Base-by-base conservation (phyloP, 2,888 invertebrate species). In the Cyrtodaria siliqua region DNA sequence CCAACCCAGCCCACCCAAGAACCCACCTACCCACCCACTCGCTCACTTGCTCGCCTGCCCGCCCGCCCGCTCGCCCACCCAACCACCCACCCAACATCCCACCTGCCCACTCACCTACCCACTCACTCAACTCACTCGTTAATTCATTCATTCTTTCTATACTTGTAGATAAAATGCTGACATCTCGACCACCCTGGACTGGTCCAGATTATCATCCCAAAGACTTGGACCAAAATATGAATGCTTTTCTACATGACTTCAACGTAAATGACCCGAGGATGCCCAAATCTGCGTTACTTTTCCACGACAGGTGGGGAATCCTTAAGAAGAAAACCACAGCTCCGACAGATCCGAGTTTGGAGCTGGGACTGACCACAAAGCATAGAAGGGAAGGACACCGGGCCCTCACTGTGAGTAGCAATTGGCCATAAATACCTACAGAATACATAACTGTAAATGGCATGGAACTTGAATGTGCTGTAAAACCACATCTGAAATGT, bases 261-360 rank as follows among this genome's bases (percentile, higher is more conserved):
- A 91, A 91, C 71, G 87, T 91, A 14, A 91, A 92, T 72, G 90
- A 91, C 24, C 91, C 92, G 8, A 79, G 83, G 33, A 64, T 87
- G 47, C 88, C 89, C 18, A 82, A 84, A 55, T 85, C 90, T 14
- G 79, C 87, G 9, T 72, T 88, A 8, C 79, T 88, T 20, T 85
- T 90, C 71, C 90, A 91, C 79, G 89, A 91, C 79, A 86, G 89
- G 60, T 92, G 89, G 86, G 91, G 91, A 6, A 86, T 87, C 8
- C 74, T 83, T 27, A 87, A 86, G 64, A 79, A 72, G 62, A 74
- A 77, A 20, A 64, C 77, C 16, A 82, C 71, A 18, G 49, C 86
- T 6, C 74, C 85, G 8, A 82, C 83, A 42, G 84, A 86, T 8
- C 77, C 86, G 47, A 79, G 82, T 53, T 84, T 85, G 78, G 89